Evolutionary conservation across 2,113 vertebrate species (phyloP).

Genomic region (Gobius niger): DNA sequence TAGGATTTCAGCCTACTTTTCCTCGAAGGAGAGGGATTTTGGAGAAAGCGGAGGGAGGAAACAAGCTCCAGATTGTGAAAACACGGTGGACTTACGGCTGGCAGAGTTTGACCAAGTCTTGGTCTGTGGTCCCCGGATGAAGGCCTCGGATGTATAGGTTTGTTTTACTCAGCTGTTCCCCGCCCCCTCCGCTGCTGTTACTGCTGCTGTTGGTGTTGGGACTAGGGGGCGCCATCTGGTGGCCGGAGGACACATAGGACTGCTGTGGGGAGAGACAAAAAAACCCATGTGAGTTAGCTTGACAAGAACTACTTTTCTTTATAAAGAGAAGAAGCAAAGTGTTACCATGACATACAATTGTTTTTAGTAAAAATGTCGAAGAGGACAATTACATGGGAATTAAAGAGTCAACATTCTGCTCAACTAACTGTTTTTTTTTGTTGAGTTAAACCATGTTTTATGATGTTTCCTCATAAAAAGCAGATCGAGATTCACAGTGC

Average conservation of each 20-base stretch:
- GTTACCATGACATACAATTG: too few species aligned
- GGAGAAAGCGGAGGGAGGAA: neutral
- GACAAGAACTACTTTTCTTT: too few species aligned
- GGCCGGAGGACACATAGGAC: constrained; percentile 95
- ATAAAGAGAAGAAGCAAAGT: too few species aligned
- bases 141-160: constrained; percentile 98
- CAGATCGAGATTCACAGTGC: neutral
- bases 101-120: constrained; percentile 97
- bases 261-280: constrained; percentile 78
- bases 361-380: too few species aligned
- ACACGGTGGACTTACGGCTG: constrained; percentile 88
- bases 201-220: constrained; percentile 92
- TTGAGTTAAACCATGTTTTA: too few species aligned
- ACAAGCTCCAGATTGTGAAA: neutral
- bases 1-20: neutral
- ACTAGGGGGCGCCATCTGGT: constrained; percentile 97
- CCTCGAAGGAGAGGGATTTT: neutral
- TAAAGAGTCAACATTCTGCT: too few species aligned
- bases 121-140: constrained; percentile 95
- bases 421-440: too few species aligned
- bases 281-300: neutral
- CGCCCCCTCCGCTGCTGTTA: constrained; percentile 83
- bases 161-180: constrained; percentile 85
- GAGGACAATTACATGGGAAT: too few species aligned
- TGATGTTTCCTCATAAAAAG: too few species aligned